phyloP scores from a whole-genome alignment of 2,888 invertebrate genomes.

The Lordiphosa andalusiaca region DNA sequence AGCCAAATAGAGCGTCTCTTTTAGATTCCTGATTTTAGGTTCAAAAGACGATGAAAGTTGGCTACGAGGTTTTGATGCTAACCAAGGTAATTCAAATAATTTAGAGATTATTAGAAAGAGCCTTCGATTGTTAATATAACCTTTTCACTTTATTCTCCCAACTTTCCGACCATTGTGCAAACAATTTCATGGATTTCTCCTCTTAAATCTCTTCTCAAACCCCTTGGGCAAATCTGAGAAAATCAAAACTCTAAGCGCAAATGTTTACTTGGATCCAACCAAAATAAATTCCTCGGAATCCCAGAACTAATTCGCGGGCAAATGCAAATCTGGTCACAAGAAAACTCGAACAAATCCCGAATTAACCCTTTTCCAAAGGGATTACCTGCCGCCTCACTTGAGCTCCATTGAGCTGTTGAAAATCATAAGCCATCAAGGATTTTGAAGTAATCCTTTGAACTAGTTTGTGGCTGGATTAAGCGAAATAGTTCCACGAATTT shows the following conservation, averaged over 20 bases:
- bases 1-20: no score
- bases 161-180: no score
- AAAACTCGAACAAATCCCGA: slow-evolving; percentile 59
- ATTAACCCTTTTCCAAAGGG: slow-evolving; percentile 59
- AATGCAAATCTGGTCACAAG: slow-evolving; percentile 47
- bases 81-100: no score
- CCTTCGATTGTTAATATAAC: no score
- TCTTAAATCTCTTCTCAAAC: neutral
- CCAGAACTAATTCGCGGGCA: slow-evolving; percentile 43
- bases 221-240: neutral
- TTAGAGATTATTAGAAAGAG: no score
- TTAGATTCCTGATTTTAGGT: no score
- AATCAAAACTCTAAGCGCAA: slow-evolving; percentile 1
- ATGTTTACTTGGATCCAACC: slow-evolving; percentile 7
- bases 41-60: no score
- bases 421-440: slow-evolving; percentile 32
- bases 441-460: slow-evolving; percentile 3
- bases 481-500: neutral
- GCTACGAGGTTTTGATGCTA: no score
- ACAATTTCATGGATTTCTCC: no score
- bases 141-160: no score
- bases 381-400: slow-evolving; percentile 57
- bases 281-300: neutral
- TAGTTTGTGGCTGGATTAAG: slow-evolving; percentile 10
- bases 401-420: slow-evolving; percentile 68